These are phyloP conservation scores for Lepus americanus DNA, from an alignment of 2,113 vertebrate species.

Conservation along the genomic window DNA sequence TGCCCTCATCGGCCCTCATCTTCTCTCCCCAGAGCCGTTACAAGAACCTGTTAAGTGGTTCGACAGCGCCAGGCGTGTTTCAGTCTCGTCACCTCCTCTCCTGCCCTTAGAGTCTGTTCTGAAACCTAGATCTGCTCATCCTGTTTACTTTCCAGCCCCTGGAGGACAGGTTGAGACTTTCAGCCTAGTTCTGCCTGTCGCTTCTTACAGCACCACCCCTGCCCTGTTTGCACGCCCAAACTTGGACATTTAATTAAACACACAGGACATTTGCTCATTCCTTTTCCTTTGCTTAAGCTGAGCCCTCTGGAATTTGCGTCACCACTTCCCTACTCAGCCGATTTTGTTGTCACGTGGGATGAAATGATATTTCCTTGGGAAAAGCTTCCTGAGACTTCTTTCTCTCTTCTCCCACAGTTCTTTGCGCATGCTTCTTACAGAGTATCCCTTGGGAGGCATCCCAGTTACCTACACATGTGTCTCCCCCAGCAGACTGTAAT, in stretches of 20 bases:
- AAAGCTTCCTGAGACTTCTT: background rate
- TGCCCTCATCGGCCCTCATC: background rate
- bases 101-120: background rate
- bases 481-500: background rate
- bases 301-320: background rate
- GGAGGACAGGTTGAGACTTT: background rate
- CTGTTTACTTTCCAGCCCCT: background rate
- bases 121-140: background rate
- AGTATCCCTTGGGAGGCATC: background rate
- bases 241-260: background rate
- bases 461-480: background rate
- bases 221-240: background rate
- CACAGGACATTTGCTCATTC: background rate
- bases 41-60: background rate
- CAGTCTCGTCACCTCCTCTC: background rate
- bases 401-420: background rate
- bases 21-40: background rate
- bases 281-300: background rate
- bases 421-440: background rate
- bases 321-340: background rate
- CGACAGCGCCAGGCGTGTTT: background rate
- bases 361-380: slow-evolving; percentile 23
- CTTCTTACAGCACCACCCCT: background rate
- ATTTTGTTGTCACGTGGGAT: background rate
- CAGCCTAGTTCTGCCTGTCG: background rate